These are phyloP conservation scores for Zalophus californianus DNA, from an alignment of 2,797 vertebrate genomes.

Conservation along the genomic window DNA sequence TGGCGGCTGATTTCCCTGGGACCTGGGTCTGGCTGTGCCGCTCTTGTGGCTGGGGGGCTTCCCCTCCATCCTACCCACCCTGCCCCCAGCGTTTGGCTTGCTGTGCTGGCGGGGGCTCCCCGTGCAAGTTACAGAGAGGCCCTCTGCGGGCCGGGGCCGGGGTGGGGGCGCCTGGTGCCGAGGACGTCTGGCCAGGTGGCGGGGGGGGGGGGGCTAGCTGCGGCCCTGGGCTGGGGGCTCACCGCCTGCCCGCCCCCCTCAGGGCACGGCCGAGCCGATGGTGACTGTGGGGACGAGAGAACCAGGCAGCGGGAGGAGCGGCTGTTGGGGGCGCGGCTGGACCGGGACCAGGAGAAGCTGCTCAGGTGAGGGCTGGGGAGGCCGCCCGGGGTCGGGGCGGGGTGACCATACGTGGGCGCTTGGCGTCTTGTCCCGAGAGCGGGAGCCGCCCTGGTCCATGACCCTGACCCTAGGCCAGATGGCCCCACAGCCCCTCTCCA, in stretches of 20 bases:
- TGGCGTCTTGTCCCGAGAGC: not conserved
- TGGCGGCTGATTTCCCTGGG: not conserved
- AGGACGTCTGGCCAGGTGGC: not conserved
- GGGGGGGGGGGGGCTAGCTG: not conserved
- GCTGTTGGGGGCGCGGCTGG: conserved; percentile 92
- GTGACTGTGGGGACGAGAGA: conserved; percentile 93
- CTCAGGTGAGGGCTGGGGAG: conserved; percentile 90
- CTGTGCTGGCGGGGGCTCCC: not conserved
- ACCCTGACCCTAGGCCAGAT: rapidly evolving
- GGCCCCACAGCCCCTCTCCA: not conserved
- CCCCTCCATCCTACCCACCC: not conserved
- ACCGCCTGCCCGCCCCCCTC: not conserved
- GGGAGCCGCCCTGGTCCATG: rapidly evolving
- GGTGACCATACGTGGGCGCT: rapidly evolving
- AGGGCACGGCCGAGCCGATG: conserved; percentile 90
- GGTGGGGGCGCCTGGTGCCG: not conserved
- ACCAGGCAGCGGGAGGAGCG: conserved; percentile 93
- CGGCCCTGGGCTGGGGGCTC: not conserved
- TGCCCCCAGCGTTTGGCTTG: not conserved
- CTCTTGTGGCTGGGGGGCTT: not conserved
- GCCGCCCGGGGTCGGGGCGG: rapidly evolving
- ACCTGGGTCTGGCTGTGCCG: not conserved
- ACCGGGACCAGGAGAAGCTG: conserved; percentile 96
- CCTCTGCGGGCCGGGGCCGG: rapidly evolving
- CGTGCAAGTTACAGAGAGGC: not conserved